Base-by-base conservation (phyloP, 2,113 vertebrate species). In the Miniopterus natalensis region DNA sequence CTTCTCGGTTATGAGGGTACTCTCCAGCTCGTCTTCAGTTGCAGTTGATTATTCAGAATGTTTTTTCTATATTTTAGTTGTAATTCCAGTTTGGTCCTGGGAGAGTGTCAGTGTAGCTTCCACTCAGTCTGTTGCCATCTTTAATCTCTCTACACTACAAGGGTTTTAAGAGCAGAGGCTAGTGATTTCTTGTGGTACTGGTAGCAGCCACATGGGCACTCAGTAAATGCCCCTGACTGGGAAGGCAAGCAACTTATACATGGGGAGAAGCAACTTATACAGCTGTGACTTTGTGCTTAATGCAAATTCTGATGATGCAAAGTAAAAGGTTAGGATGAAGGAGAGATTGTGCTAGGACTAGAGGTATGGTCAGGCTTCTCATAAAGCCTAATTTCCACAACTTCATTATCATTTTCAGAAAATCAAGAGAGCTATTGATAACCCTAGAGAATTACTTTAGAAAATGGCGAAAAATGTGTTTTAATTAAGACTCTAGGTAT, bases 401-500 rank as follows among this genome's bases (percentile, higher is more conserved):
- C 51, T 66, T 84, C 78, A 88, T 90, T 95, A 86, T 84, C 84
- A 95, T 96, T 95, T 75, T 17, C 59, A 94, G 59, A 95, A 96
- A 97, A 85, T 36, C 74, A 23, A 88, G 79, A 95, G 66, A 88
- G 21, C 12, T 75, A 70, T 36, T 84, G 68, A 75, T 68, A 79
- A 1, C 78, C 51, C 88, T 79, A 85, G 73, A 97, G 88, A 84
- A 92, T 90, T 42, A 31, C 66, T 93, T 94, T 88, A 93, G 84
- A 96, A 93, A 97, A 96, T 95, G 80, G 53, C 70, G 84, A 8
- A 47, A 92, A 92, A 55, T 8, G n/a, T 55, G 51, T 77, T 90
- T 96, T 97, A 94, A 96, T 98, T 96, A 96, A 96, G 88, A 96
- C 92, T 95, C 92, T 90, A 93, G 80, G 78, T 89, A 94, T 81